phyloP scores from a whole-genome alignment of 2,888 invertebrate species.

The Stenotaenia linearis region DNA sequence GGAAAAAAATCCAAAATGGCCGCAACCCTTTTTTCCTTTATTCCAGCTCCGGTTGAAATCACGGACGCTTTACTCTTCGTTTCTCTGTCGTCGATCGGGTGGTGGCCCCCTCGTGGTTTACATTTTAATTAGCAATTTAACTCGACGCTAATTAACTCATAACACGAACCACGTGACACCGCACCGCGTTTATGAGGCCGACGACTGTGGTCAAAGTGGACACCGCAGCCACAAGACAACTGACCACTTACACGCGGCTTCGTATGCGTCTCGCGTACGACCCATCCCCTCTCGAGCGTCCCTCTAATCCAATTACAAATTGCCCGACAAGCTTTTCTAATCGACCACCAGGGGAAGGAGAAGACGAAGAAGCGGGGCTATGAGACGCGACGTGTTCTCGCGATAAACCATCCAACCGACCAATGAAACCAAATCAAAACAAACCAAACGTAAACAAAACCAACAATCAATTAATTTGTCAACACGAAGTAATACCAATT shows the following conservation, averaged over 20 bases:
- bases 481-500: no score
- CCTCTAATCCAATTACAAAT: not conserved
- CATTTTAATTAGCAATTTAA: not conserved
- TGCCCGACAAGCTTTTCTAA: not conserved
- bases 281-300: not conserved
- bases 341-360: not conserved
- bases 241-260: not conserved
- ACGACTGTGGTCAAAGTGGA: not conserved
- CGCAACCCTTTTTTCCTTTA: not conserved
- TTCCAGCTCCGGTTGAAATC: not conserved
- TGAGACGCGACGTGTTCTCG: not conserved
- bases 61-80: not conserved
- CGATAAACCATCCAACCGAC: not conserved
- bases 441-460: not conserved
- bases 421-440: not conserved
- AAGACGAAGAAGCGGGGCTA: not conserved
- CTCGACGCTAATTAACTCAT: not conserved
- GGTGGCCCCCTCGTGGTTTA: not conserved
- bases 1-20: not conserved
- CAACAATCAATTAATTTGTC: not conserved
- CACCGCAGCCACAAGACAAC: not conserved
- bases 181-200: not conserved
- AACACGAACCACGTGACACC: not conserved
- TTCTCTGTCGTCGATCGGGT: not conserved
- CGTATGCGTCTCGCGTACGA: not conserved